Evolutionary conservation across 2,888 invertebrate species (phyloP), one percentile per base, ranked within the genome.

Genomic region (Ferdinandea cuprea): DNA sequence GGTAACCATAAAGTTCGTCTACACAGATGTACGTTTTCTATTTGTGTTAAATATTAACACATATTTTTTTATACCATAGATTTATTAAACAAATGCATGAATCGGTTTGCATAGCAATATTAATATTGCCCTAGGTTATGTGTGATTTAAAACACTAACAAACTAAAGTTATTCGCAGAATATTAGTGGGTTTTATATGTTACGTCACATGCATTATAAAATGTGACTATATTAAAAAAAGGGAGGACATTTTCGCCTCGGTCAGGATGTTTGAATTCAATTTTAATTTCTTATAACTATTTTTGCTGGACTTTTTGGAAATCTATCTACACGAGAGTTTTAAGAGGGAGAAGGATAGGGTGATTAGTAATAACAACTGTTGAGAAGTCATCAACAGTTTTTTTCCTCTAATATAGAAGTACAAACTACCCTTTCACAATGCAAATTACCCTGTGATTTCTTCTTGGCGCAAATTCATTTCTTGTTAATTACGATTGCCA

Each of bases 121-220:
- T 21, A 35, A 46, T 35, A 21, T 56, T 56, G 44, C 68, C 68
- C 68, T 68, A 56, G 56, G 56, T 56, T 56, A 56, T 68, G 44
- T 35, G 15, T 8, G 3, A 19, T 25, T 11, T 25, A 4, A 48
- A 48, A 6, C 15, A 30, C 3, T 40, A 25, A 15, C 17, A 30
- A 61, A 19, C 48, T 50, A 40, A n/a, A 50, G 0, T 8, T 32
- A 37, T 52, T 66, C 13, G 42, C 3, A 25, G 25, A 21, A 30
- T 30, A 66, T 66, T 52, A 66, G 30, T 5, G 8, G 17, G 52
- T 40, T 42, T 65, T n/a, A 65, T 50, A 65, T 28, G 40, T 40
- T 30, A 11, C 25, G 50, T 65, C 52, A 50, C 11, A 28, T 17
- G 21, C 9, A 25, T 37, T 28, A 2, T n/a, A 13, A 40, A 25